Evolutionary conservation across 2,797 vertebrate species (phyloP), one percentile per base, ranked within the genome.

Genomic region (Macropodus opercularis): DNA sequence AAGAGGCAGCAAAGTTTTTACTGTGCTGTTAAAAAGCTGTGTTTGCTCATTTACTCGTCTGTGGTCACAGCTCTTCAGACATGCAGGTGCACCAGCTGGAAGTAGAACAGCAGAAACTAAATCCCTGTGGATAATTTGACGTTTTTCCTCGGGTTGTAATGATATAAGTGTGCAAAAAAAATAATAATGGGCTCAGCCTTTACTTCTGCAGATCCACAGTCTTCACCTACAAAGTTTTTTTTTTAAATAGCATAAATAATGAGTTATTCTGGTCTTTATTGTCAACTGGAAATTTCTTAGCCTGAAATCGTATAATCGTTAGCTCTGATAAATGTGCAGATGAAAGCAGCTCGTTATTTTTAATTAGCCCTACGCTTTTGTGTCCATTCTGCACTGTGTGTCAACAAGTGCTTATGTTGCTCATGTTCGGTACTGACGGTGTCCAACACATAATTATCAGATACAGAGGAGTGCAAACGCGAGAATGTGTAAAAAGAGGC

Each of bases 291-390:
- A 32, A 14, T 56, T 36, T 1, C n/a, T 14, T 42, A 3, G n/a
- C 60, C 8, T 34, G 29, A 47, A 46, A 43, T n/a, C 40, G 38
- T 2, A 8, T 13, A 13, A 21, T 36, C 24, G 48, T 0, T 22
- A 43, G 39, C 22, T 40, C 22, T 29, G 26, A 32, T 43, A 27
- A 35, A 35, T 17, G 2, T 8, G 10, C 35, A 15, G 27, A 17
- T 41, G 23, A 22, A n/a, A n/a, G 5, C 15, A 50, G 34, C 27
- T 51, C 21, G n/a, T n/a, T 34, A 53, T 49, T 58, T 49, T 43
- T 54, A 68, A 63, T 68, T 49, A 46, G 43, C 24, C 22, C 0
- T 54, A 3, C 21, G 13, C 27, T 43, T 43, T 52, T 46, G 46
- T 38, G 38, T 43, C 19, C 27, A n/a, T 12, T 63, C 53, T 59